A percentile compares a stretch with the other conserved stretches of the same genome.
These are phyloP conservation scores for Griposia aprilina DNA, from an alignment of 2,888 invertebrate species.

Conservation along the genomic window DNA sequence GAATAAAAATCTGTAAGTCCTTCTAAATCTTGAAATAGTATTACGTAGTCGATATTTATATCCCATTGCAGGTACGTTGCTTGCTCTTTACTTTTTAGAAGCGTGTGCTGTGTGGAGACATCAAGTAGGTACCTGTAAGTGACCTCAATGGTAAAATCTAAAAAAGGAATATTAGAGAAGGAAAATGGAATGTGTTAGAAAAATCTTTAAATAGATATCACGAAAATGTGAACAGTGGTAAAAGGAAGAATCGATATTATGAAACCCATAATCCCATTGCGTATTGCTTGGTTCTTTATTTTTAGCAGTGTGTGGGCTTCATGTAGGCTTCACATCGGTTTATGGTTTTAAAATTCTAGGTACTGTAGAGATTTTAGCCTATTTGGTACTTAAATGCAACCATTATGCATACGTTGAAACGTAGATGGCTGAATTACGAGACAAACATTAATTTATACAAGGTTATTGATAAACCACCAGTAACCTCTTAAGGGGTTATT, in stretches of 20 bases:
- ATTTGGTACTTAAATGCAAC: no score
- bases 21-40: constrained; percentile 2
- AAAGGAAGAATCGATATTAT: neutral
- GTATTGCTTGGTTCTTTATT: neutral
- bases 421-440: no score
- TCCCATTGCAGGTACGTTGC: no score
- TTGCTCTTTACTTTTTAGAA: constrained; percentile 5
- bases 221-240: neutral
- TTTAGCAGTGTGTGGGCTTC: neutral
- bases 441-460: no score
- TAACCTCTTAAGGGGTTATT: no score
- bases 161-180: constrained; percentile 6
- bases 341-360: neutral
- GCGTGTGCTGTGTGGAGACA: neutral
- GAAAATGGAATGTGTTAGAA: neutral
- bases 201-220: neutral
- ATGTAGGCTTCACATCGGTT: neutral
- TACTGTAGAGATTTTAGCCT: no score
- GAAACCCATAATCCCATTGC: no score
- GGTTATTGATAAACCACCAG: no score
- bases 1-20: constrained; percentile 11
- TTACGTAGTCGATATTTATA: neutral
- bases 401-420: no score
- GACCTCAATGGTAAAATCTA: neutral
- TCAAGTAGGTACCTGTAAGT: constrained; percentile 1